Evolutionary conservation across 2,797 vertebrate species (phyloP), one percentile per base, ranked within the genome.

Genomic region (Pteronotus mesoamericanus): DNA sequence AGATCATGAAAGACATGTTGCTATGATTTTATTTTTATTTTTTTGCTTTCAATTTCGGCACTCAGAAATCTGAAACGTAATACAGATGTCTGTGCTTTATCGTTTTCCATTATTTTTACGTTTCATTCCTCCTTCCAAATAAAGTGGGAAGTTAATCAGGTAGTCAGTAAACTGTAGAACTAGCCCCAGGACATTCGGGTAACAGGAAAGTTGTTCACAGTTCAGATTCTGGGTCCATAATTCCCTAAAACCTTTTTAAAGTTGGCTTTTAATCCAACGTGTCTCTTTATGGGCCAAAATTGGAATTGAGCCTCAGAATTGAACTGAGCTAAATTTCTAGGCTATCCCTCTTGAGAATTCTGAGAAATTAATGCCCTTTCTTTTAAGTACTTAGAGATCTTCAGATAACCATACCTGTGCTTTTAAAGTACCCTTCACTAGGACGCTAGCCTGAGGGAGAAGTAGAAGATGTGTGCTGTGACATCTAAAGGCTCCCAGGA

Each of bases 1-100:
- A 87, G 42, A 55, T 88, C 74, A 59, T 71, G 42, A 48, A 91
- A 71, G 34, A 89, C 32, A 64, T 59, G 14, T 44, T 51, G 19
- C 44, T 74, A 0, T 82, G 34, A n/a, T 6, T 79, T 15, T 64
- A 15, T 16, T 51, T 75, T 78, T 92, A 22, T 9, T 18, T 59
- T 82, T 82, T 92, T 84, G 26, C 51, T 96, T 94, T 93, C 66
- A 29, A 42, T 94, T 89, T 94, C 92, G 88, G 44, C 48, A 94
- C 42, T 77, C 15, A 82, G 42, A 79, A 96, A 77, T 89, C 48
- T 18, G 55, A 94, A 94, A 53, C 19, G 55, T 90, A 46, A 69
- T 79, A 34, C 5, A 29, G 69, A 77, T 15, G 6, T 80, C n/a
- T 48, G 1, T 92, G 16, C 88, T 15, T 44, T 92, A 84, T 24